Evolutionary conservation across 2,888 invertebrate genomes (phyloP).

Genomic region (Eupithecia vulgata): DNA sequence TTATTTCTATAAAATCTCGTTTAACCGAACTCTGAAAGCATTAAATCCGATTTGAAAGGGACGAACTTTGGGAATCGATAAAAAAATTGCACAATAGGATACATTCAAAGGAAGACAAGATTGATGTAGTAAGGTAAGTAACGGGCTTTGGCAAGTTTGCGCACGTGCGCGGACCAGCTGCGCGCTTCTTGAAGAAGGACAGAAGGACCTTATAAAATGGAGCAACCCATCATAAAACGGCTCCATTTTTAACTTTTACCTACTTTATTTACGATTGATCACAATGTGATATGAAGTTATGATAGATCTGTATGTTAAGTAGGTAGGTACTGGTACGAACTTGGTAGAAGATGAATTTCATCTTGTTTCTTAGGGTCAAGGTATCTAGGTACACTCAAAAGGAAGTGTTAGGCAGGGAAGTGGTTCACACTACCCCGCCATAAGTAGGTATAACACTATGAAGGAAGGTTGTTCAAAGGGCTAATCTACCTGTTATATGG

Average conservation of each 20-base stretch:
- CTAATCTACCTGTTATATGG: no score
- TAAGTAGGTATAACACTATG: no score
- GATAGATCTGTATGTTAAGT: not conserved
- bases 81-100: constrained; percentile 64
- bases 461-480: no score
- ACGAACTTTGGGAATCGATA: constrained; percentile 35
- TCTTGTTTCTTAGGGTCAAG: not conserved
- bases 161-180: constrained; percentile 81
- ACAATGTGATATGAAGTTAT: not conserved
- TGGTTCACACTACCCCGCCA: no score
- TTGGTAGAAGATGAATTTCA: no score
- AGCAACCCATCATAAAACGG: constrained; percentile 11
- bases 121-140: constrained; percentile 70
- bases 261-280: constrained; percentile 7
- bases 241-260: not conserved
- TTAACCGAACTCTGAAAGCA: constrained; percentile 16
- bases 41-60: constrained; percentile 35
- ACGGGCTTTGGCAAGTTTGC: constrained; percentile 70
- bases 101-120: constrained; percentile 74
- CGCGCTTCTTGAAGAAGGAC: constrained; percentile 38
- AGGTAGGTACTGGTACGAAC: not conserved
- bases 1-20: not conserved
- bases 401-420: no score
- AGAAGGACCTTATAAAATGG: constrained; percentile 44
- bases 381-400: no score